These are phyloP conservation scores for Enteromius treurensis DNA, from an alignment of 2,797 vertebrate genomes.

Conservation along the genomic window DNA sequence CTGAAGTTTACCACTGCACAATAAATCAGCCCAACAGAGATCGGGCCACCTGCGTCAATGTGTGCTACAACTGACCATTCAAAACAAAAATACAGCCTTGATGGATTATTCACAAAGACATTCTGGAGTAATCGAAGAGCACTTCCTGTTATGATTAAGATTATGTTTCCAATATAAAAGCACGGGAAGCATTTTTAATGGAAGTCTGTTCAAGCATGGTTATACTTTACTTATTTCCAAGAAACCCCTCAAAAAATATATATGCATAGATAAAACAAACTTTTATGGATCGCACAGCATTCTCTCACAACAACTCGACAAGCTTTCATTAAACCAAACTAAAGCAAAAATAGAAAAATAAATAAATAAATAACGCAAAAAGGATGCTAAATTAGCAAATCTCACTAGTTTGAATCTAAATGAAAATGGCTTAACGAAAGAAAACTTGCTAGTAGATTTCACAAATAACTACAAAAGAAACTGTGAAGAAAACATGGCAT, in stretches of 20 bases:
- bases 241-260: neutral
- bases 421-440: too few relatives aligned
- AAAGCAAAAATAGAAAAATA: neutral
- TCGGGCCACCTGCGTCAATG: neutral
- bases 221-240: neutral
- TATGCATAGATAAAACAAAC: neutral
- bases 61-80: slow-evolving; percentile 6
- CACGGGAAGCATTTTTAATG: neutral
- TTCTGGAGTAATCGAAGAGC: slow-evolving; percentile 1
- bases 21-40: neutral
- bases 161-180: slow-evolving; percentile 5
- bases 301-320: neutral
- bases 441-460: neutral
- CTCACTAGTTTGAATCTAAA: too few relatives aligned
- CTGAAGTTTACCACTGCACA: neutral
- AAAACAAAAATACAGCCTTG: slow-evolving; percentile 13
- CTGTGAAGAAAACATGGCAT: neutral
- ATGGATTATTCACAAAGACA: slow-evolving; percentile 17
- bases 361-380: neutral
- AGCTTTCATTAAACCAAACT: neutral
- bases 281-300: neutral
- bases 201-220: neutral
- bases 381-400: neutral
- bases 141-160: slow-evolving; percentile 39
- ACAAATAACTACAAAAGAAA: neutral